Base-by-base conservation (phyloP, 2,888 invertebrate genomes). In the Neria commutata region DNA sequence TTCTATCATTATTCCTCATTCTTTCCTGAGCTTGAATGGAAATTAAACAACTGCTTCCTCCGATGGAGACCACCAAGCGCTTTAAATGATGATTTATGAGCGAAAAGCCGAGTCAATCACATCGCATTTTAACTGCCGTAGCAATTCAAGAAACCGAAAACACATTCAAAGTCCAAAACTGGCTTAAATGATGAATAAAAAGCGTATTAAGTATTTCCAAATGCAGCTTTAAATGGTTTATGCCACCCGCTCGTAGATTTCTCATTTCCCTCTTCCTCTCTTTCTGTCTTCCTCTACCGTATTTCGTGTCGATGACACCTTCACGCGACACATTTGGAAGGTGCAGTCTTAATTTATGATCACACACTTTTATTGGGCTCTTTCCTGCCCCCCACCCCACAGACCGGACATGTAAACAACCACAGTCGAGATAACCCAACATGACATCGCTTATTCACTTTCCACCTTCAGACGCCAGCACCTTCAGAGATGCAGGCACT, bases 241-340 rank as follows among this genome's bases (percentile, higher is more conserved):
- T 71, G 63, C 62, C 67, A 69, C 72, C 71, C 70, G 73, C 61
- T 58, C 26, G 47, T 50, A 52, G 52, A 71, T 8, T 1, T 17
- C 33, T 33, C 40, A 58, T 29, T 51, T 21, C 6, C 4, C 4
- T 17, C 42, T 19, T 5, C 42, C 42, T 8, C n/a, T n/a, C n/a
- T n/a, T n/a, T n/a, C n/a, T n/a, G n/a, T n/a, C n/a, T n/a, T n/a
- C n/a, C n/a, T n/a, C n/a, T n/a, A n/a, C n/a, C n/a, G n/a, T n/a
- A n/a, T n/a, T n/a, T n/a, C n/a, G 17, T 21, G 21, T 42, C 19
- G 19, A 42, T 21, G 17, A 17, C 17, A 42, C 42, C 42, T 8
- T 3, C 45, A 47, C 19, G 17, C 23, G 2, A 42, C 21, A 50
- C 19, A 14, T 42, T 16, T 29, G 29, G 16, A 52, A 52, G 17